phyloP scores from a whole-genome alignment of 2,113 vertebrate genomes.

The Anseranas semipalmata region DNA sequence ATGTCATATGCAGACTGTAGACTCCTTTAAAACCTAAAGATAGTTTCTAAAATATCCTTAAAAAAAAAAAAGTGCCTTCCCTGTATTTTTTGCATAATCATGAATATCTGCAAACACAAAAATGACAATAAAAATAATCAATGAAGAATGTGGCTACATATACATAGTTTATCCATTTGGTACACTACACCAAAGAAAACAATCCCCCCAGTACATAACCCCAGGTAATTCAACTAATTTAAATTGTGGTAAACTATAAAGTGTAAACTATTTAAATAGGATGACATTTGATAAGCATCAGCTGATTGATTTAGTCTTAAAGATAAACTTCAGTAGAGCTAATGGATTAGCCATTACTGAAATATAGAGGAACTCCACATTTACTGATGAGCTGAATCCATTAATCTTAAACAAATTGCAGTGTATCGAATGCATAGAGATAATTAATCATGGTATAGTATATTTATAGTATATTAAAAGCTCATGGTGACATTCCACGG shows the following conservation, averaged over 20 bases:
- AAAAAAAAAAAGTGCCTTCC: neutral
- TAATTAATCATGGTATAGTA: neutral
- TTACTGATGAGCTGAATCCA: neutral
- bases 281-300: neutral
- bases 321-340: neutral
- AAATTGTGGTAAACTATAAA: neutral
- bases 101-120: neutral
- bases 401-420: constrained; percentile 47
- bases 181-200: neutral
- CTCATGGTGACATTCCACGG: neutral
- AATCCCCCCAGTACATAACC: neutral
- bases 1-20: neutral
- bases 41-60: neutral
- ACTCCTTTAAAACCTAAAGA: neutral
- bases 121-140: neutral
- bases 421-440: neutral
- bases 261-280: neutral
- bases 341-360: constrained; percentile 8
- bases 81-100: neutral
- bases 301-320: neutral
- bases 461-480: neutral
- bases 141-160: neutral
- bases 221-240: neutral
- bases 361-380: neutral
- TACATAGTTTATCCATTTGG: neutral